These are phyloP conservation scores for Proisotoma minuta DNA, from an alignment of 2,888 invertebrate genomes.

Conservation along the genomic window DNA sequence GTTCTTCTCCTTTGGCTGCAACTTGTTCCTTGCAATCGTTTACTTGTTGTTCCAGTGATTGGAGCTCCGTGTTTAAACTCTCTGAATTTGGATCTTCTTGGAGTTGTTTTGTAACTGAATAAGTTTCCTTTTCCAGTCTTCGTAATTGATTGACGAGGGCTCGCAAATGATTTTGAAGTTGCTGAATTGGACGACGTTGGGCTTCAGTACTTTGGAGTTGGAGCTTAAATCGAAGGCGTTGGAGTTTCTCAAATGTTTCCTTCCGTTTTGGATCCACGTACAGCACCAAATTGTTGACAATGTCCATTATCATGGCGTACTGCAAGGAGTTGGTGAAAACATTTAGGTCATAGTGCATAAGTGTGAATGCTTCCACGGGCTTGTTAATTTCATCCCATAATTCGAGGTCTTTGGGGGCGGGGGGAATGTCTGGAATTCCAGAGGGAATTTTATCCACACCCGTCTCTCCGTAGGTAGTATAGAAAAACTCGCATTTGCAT, in stretches of 20 bases:
- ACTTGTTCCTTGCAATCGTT: constrained; percentile 85
- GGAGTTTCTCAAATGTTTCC: constrained; percentile 79
- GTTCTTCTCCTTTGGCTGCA: constrained; percentile 81
- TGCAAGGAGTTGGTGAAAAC: constrained; percentile 91
- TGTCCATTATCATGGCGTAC: constrained; percentile 95
- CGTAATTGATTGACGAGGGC: constrained; percentile 71
- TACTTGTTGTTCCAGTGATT: constrained; percentile 69
- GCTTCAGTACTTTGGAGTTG: constrained; percentile 87
- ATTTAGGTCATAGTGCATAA: constrained; percentile 97
- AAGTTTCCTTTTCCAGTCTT: constrained; percentile 81
- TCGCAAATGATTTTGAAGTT: constrained; percentile 72
- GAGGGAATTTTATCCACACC: constrained; percentile 60
- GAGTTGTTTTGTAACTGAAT: constrained; percentile 74
- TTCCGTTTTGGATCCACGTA: constrained; percentile 95
- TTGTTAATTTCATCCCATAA: constrained; percentile 77
- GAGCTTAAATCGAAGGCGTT: constrained; percentile 88
- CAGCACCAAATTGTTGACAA: constrained; percentile 92
- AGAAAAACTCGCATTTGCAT: constrained; percentile 97
- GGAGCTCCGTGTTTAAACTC: constrained; percentile 61
- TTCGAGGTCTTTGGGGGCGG: constrained; percentile 62
- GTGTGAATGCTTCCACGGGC: constrained; percentile 92
- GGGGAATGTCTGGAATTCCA: constrained; percentile 62
- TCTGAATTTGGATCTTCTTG: constrained; percentile 58
- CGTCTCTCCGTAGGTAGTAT: constrained; percentile 85
- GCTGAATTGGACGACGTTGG: constrained; percentile 84